Percentiles rank a stretch among this genome's conserved stretches.
Evolutionary conservation across 2,113 vertebrate genomes (phyloP).

Genomic region (Agelaius phoeniceus): DNA sequence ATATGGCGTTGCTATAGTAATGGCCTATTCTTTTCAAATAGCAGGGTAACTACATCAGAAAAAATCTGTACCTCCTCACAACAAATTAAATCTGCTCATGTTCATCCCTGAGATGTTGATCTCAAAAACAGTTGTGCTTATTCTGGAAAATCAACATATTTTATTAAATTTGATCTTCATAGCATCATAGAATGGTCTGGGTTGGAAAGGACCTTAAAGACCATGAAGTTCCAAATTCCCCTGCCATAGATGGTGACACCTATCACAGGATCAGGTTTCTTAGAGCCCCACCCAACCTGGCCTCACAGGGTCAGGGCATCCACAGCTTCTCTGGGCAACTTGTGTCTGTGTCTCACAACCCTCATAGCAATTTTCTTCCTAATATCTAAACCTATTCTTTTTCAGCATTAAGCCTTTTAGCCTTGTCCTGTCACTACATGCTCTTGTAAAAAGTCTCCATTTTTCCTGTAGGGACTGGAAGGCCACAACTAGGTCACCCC

Average conservation of each 20-base stretch:
- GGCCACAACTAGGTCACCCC: too few relatives aligned
- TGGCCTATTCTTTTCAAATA: slow-evolving; percentile 25
- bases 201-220: background rate
- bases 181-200: background rate
- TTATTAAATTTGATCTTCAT: slow-evolving; percentile 2
- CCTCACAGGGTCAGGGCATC: background rate
- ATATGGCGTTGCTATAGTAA: background rate
- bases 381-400: background rate
- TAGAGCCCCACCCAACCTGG: background rate
- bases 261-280: background rate
- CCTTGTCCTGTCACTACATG: background rate
- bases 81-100: slow-evolving; percentile 11
- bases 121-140: slow-evolving; percentile 18
- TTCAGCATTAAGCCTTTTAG: background rate
- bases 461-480: background rate
- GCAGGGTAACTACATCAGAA: background rate
- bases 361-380: background rate
- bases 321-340: background rate
- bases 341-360: background rate
- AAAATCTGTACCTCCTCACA: slow-evolving; percentile 4
- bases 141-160: background rate
- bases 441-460: background rate
- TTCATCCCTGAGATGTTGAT: slow-evolving; percentile 9
- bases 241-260: background rate
- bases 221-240: background rate